Evolutionary conservation across 1,140 invertebrate species (phyloP), one percentile per base, ranked within the genome.

Genomic region (Wasmannia auropunctata): DNA sequence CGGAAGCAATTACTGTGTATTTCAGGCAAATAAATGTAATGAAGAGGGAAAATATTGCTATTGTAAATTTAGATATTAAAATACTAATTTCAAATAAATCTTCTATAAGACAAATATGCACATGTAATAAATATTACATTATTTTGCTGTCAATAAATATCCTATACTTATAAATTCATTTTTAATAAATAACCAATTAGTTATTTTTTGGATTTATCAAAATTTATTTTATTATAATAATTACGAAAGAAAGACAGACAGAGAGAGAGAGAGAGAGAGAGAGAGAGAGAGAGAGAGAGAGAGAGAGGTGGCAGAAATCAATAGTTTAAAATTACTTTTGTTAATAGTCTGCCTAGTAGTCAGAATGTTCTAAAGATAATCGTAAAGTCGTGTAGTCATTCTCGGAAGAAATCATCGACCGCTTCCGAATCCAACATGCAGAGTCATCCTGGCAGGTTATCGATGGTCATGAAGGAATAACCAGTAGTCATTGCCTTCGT

Each of bases 401-500:
- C 67, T 31, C 76, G n/a, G 63, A 83, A 60, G 65, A 86, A 88
- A 54, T 67, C 77, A 51, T 22, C 49, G 25, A 1, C n/a, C 40
- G 83, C 86, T 86, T 80, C 86, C 86, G 89, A 91, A 90, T 81
- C 58, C 43, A 80, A 86, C 31, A 11, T 62, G 89, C 88, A 58
- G 14, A 86, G 79, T 91, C 89, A 91, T 76, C 31, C 43, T 25
- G 5, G 74, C 16, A 72, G 90, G 87, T 90, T 86, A 87, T 83
- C 67, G 77, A 34, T 76, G 86, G 72, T 91, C 90, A 86, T 86
- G 77, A 85, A 86, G 81, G 63, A 88, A 86, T 81, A 90, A 88
- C 87, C 90, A 83, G 91, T 91, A 92, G 90, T 88, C 90, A 87
- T 87, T 91, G 86, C 74, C 88, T 91, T 88, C 91, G 89, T 91